phyloP scores from a whole-genome alignment of 2,888 invertebrate genomes.

The Nomada ferruginata region DNA sequence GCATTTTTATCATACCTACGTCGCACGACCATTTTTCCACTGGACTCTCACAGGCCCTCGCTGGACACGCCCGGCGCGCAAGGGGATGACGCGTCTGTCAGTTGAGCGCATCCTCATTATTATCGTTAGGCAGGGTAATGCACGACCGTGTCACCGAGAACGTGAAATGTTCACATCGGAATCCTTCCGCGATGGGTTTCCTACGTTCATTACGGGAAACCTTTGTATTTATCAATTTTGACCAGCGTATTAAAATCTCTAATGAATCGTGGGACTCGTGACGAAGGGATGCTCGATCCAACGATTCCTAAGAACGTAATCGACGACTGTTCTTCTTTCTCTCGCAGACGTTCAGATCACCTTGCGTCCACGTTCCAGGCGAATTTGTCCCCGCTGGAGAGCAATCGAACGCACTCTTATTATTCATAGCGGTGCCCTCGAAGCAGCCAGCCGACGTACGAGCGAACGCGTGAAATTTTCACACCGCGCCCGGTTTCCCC shows the following conservation, averaged over 20 bases:
- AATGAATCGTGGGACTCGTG: too few species aligned
- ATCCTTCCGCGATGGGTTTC: background rate
- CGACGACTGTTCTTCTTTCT: too few species aligned
- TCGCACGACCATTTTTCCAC: slow-evolving; percentile 34
- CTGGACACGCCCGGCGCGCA: background rate
- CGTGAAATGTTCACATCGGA: slow-evolving; percentile 38
- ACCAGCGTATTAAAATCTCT: too few species aligned
- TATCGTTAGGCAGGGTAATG: slow-evolving; percentile 12
- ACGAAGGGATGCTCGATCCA: too few species aligned
- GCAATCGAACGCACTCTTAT: slow-evolving; percentile 66
- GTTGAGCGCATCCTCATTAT: slow-evolving; percentile 73
- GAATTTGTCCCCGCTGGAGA: slow-evolving; percentile 2
- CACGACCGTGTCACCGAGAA: slow-evolving; percentile 16
- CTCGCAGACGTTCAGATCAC: background rate
- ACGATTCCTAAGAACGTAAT: too few species aligned
- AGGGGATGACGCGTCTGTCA: slow-evolving; percentile 54
- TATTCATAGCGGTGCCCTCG: slow-evolving; percentile 73
- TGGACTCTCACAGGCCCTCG: slow-evolving; percentile 23
- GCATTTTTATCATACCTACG: slow-evolving; percentile 34
- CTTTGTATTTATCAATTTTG: background rate
- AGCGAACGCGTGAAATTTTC: slow-evolving; percentile 74
- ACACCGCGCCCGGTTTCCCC: slow-evolving; percentile 63
- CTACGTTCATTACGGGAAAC: slow-evolving; percentile 7
- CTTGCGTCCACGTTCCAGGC: background rate
- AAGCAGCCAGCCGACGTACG: slow-evolving; percentile 62